Conservation (phyloP, 2,888 invertebrate species). For the Idaea aversata region DNA sequence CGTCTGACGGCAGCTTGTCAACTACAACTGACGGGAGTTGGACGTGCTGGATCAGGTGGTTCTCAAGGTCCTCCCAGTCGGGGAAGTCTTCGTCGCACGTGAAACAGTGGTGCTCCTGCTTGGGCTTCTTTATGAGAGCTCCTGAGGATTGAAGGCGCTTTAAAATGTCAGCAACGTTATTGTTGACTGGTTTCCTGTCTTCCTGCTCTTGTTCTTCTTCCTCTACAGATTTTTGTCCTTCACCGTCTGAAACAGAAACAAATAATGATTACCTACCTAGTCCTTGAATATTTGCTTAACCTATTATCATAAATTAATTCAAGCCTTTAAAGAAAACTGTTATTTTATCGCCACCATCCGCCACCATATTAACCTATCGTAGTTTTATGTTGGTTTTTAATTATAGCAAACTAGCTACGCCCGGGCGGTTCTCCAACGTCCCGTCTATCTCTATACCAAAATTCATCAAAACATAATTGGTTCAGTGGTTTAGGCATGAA, state of each 20-base stretch:
- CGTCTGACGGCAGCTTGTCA: conserved; percentile 76
- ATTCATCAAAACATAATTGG: too few relatives aligned
- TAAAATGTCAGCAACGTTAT: conserved; percentile 58
- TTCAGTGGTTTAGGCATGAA: too few relatives aligned
- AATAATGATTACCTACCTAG: neutral
- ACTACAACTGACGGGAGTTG: conserved; percentile 75
- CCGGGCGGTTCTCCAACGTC: too few relatives aligned
- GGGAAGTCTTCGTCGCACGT: conserved; percentile 77
- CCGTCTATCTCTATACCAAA: too few relatives aligned
- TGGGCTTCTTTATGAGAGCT: conserved; percentile 61
- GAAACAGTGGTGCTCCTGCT: conserved; percentile 66
- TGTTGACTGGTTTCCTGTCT: conserved; percentile 31
- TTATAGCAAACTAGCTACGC: too few relatives aligned
- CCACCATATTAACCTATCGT: too few relatives aligned
- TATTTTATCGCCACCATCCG: too few relatives aligned
- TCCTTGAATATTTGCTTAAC: neutral
- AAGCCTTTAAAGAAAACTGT: too few relatives aligned
- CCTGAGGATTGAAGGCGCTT: conserved; percentile 63
- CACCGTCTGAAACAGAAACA: conserved; percentile 41
- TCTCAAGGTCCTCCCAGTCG: conserved; percentile 66
- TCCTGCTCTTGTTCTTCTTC: conserved; percentile 36
- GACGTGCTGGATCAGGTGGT: conserved; percentile 79
- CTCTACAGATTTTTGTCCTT: conserved; percentile 45
- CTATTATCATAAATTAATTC: too few relatives aligned
- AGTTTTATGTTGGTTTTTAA: too few relatives aligned